A percentile compares a stretch with the other conserved stretches of the same genome.
These are phyloP conservation scores for Psittacula echo DNA, from an alignment of 2,797 vertebrate genomes.

Conservation along the genomic window DNA sequence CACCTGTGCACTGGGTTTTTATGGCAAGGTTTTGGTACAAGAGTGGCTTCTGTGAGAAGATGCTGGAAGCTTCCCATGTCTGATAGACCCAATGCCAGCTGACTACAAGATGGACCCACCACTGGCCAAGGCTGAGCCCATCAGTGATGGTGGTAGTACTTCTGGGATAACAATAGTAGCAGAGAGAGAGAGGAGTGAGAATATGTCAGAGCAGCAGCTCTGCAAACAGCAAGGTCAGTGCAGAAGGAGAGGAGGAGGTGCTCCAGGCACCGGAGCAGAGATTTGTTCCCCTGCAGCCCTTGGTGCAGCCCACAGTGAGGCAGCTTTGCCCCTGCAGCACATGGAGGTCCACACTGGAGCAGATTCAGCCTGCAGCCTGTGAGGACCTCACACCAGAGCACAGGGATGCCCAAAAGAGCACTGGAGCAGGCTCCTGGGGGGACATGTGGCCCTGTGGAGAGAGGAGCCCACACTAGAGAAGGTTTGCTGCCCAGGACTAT, in stretches of 20 bases:
- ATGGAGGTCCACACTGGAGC: not conserved
- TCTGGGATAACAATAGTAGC: not conserved
- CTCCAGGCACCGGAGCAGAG: not conserved
- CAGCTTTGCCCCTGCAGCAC: not conserved
- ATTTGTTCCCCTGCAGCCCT: not conserved
- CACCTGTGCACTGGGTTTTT: not conserved
- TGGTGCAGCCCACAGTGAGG: not conserved
- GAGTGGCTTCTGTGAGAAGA: not conserved
- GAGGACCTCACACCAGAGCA: not conserved
- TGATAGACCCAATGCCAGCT: not conserved
- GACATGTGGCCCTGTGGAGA: not conserved
- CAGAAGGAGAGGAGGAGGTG: not conserved
- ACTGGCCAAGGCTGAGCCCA: rapidly evolving
- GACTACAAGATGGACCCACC: rapidly evolving
- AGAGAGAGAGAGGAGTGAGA: not conserved
- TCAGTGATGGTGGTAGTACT: not conserved
- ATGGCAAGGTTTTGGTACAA: not conserved
- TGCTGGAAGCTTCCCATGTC: not conserved
- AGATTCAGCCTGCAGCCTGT: not conserved
- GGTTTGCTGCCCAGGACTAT: slow-evolving; percentile 45
- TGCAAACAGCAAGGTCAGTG: too few species aligned
- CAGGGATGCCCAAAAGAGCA: not conserved
- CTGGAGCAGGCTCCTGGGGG: not conserved
- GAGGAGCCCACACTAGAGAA: not conserved
- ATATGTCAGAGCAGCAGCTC: not conserved